Evolutionary conservation across 37 sponge, comb jelly and placozoan species (phyloP).

Genomic region (Dysidea cf. avara): DNA sequence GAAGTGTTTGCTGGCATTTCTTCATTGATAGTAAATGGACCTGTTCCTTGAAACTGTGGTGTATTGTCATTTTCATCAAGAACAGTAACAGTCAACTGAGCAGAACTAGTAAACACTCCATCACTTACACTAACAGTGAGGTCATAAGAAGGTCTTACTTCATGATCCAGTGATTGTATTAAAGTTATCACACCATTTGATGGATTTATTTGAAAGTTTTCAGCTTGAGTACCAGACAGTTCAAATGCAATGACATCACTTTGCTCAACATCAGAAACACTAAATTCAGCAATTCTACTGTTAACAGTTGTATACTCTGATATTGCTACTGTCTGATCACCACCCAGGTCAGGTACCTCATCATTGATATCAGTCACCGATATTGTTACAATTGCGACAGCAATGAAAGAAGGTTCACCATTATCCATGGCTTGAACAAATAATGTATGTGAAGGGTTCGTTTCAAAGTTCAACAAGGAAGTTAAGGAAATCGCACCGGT

Average conservation of each 20-base stretch:
- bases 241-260: slow-evolving; percentile 18
- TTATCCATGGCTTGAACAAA: too few species aligned
- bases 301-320: slow-evolving; percentile 38
- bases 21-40: slow-evolving; percentile 27
- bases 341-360: neutral
- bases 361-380: too few species aligned
- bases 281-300: slow-evolving; percentile 26
- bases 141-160: slow-evolving; percentile 31
- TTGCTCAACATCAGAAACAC: slow-evolving; percentile 35
- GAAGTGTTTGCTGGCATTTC: slow-evolving; percentile 23
- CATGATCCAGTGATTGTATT: slow-evolving; percentile 56
- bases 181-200: slow-evolving; percentile 57
- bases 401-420: too few species aligned
- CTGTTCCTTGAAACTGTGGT: slow-evolving; percentile 41
- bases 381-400: too few species aligned
- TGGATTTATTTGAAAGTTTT: slow-evolving; percentile 53
- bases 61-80: slow-evolving; percentile 76
- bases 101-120: slow-evolving; percentile 6
- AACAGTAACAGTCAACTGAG: slow-evolving; percentile 49
- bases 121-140: slow-evolving; percentile 58
- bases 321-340: slow-evolving; percentile 27
- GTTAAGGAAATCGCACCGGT: too few species aligned
- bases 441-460: too few species aligned
- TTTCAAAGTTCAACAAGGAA: too few species aligned
- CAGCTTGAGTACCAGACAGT: slow-evolving; percentile 23